Conservation (phyloP, 2,797 vertebrate genomes). For the Pelobates cultripes region DNA sequence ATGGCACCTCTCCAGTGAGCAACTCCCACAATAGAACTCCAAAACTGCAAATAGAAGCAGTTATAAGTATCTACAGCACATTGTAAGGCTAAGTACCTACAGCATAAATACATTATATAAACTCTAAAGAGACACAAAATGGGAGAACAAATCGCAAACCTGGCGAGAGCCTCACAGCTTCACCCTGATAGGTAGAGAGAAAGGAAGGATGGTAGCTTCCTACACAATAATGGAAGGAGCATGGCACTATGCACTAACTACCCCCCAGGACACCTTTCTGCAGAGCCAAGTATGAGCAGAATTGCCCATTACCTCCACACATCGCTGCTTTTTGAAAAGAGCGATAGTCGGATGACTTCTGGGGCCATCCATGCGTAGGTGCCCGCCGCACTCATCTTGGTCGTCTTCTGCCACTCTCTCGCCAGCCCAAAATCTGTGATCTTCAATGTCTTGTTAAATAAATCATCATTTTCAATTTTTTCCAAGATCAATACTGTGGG, state of each 20-base stretch:
- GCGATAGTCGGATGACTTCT: slow-evolving; percentile 88
- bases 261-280: too few relatives aligned
- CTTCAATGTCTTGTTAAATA: slow-evolving; percentile 83
- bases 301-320: slow-evolving; percentile 83
- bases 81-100: too few relatives aligned
- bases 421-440: slow-evolving; percentile 92
- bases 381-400: slow-evolving; percentile 90
- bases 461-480: slow-evolving; percentile 78
- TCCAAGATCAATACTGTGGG: slow-evolving; percentile 85
- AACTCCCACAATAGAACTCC: slow-evolving; percentile 91
- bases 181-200: too few relatives aligned
- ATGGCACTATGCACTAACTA: too few relatives aligned
- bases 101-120: too few relatives aligned
- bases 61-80: neutral
- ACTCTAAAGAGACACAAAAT: too few relatives aligned
- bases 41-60: slow-evolving; percentile 71
- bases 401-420: slow-evolving; percentile 90
- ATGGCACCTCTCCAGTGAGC: slow-evolving; percentile 91
- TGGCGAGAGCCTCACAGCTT: too few relatives aligned
- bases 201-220: too few relatives aligned
- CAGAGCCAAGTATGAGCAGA: too few relatives aligned
- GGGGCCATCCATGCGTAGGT: slow-evolving; percentile 96
- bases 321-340: slow-evolving; percentile 93
- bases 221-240: too few relatives aligned
- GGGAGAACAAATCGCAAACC: too few relatives aligned